Conservation (phyloP, 2,113 vertebrate genomes). For the Rhinolophus ferrumequinum region DNA sequence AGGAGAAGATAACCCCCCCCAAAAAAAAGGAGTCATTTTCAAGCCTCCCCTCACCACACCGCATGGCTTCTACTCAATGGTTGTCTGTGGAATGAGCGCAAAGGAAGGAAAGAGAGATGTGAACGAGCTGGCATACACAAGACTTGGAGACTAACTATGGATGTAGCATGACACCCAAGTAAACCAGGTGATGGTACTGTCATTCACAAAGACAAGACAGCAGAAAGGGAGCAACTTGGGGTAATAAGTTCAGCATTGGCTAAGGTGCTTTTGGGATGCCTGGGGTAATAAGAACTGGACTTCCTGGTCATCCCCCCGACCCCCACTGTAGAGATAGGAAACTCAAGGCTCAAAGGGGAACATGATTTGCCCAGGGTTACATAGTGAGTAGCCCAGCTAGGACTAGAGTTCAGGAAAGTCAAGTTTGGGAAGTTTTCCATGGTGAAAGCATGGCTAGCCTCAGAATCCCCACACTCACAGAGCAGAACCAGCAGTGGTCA, state of each 20-base stretch:
- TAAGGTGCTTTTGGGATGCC: constrained; percentile 24
- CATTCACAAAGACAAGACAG: constrained; percentile 8
- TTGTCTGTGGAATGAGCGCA: background rate
- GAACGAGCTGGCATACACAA: background rate
- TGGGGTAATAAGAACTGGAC: background rate
- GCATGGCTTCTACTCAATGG: constrained; percentile 23
- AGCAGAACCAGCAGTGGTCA: background rate
- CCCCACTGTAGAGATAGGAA: background rate
- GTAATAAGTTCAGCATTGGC: background rate
- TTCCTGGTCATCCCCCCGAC: background rate
- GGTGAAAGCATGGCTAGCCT: background rate
- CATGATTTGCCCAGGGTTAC: background rate
- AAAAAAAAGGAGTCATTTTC: constrained; percentile 33
- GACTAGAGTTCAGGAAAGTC: constrained; percentile 1
- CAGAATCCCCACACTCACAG: background rate
- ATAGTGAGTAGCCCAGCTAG: background rate
- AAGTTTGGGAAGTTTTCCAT: constrained; percentile 6
- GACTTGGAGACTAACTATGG: background rate
- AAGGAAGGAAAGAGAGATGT: background rate
- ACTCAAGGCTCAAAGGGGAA: background rate
- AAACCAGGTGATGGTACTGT: background rate
- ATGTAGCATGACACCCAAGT: background rate
- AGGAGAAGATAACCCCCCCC: background rate
- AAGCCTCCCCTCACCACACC: background rate
- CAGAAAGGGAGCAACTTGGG: constrained; percentile 17